Evolutionary conservation across 2,888 invertebrate species (phyloP).

Genomic region (Chloroclystis v-ata): DNA sequence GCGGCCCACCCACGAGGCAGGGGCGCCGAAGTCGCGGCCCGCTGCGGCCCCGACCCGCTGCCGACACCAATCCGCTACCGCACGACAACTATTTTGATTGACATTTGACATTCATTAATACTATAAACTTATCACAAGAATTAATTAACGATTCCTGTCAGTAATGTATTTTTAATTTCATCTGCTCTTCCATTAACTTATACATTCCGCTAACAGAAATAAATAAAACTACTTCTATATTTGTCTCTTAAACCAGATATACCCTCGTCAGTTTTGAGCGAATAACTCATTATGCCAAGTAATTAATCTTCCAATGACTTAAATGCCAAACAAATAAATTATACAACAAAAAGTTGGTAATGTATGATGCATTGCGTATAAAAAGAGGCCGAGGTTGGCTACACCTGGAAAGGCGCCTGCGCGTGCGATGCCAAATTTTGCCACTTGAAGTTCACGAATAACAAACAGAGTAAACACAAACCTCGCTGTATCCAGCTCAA

Average conservation of each 20-base stretch:
- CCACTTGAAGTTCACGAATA: slow-evolving; percentile 32
- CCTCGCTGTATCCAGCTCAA: slow-evolving; percentile 6
- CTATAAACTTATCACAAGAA: slow-evolving; percentile 1
- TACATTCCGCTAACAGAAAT: background rate
- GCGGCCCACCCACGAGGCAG: slow-evolving; percentile 75
- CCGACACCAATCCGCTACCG: slow-evolving; percentile 23
- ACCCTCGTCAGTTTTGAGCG: slow-evolving; percentile 1
- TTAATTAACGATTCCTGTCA: background rate
- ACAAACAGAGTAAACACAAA: slow-evolving; percentile 19
- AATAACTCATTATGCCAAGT: slow-evolving; percentile 8
- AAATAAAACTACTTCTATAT: background rate
- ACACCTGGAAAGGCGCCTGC: slow-evolving; percentile 35
- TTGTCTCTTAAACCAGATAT: no score
- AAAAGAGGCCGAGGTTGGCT: slow-evolving; percentile 34
- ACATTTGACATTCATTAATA: slow-evolving; percentile 49
- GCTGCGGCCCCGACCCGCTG: slow-evolving; percentile 35
- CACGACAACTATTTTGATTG: slow-evolving; percentile 44
- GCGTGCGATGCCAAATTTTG: slow-evolving; percentile 51
- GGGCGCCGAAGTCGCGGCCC: slow-evolving; percentile 62
- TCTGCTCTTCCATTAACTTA: no score
- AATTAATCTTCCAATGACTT: slow-evolving; percentile 19
- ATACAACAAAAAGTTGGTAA: slow-evolving; percentile 6
- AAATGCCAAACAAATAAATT: slow-evolving; percentile 14
- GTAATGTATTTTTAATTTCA: no score
- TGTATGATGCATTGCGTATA: slow-evolving; percentile 12